Conservation (phyloP, 2,888 invertebrate genomes). For the Acleris emargana region DNA sequence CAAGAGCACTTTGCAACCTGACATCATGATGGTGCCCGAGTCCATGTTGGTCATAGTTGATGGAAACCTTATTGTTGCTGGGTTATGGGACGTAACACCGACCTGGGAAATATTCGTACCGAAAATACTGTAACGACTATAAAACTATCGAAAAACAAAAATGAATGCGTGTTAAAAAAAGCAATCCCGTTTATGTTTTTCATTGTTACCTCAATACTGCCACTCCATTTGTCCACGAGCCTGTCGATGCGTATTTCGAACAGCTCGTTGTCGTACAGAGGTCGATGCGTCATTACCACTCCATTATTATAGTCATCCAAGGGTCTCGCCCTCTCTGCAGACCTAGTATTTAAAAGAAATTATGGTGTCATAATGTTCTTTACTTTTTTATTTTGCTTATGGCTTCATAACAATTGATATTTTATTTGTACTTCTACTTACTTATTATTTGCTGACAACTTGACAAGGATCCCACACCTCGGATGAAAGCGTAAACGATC, state of each 20-base stretch:
- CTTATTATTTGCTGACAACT: constrained; percentile 90
- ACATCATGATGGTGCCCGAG: constrained; percentile 97
- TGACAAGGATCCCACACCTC: constrained; percentile 93
- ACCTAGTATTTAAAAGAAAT: constrained; percentile 68
- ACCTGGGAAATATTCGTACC: constrained; percentile 77
- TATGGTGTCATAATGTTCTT: neutral
- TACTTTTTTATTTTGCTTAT: neutral
- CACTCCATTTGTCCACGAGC: constrained; percentile 97
- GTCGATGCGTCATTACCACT: constrained; percentile 96
- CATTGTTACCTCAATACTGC: constrained; percentile 89
- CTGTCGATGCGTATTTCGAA: constrained; percentile 97
- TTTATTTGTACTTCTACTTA: constrained; percentile 45
- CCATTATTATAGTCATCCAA: constrained; percentile 98
- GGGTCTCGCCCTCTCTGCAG: constrained; percentile 94
- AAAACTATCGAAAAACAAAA: constrained; percentile 9
- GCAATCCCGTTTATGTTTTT: neutral
- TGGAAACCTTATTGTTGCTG: constrained; percentile 94
- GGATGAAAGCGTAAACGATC: constrained; percentile 93
- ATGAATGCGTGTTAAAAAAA: neutral
- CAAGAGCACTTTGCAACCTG: constrained; percentile 97
- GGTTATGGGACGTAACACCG: constrained; percentile 97
- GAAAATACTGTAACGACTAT: constrained; percentile 6
- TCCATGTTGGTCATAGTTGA: constrained; percentile 99
- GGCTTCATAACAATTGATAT: neutral
- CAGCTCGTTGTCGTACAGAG: constrained; percentile 93